Conservation (phyloP, 2,113 vertebrate genomes). For the Cynoglossus semilaevis region DNA sequence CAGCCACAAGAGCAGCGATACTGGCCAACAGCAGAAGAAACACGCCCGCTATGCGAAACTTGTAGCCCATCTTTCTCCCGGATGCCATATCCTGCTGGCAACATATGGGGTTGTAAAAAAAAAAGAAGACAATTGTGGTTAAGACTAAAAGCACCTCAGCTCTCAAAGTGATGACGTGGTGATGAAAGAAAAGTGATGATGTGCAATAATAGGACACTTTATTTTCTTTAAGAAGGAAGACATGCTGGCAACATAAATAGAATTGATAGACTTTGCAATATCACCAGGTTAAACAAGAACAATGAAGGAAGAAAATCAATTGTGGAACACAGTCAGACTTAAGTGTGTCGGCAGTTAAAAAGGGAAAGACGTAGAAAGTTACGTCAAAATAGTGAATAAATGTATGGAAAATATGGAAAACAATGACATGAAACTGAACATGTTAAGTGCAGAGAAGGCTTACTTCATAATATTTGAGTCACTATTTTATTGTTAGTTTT, state of each 20-base stretch:
- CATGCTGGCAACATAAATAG: not conserved
- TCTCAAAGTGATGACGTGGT: conserved; percentile 12
- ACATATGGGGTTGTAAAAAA: conserved; percentile 1
- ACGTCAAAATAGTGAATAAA: too few relatives aligned
- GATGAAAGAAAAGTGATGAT: conserved; percentile 22
- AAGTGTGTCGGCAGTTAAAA: not conserved
- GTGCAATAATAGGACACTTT: conserved; percentile 5
- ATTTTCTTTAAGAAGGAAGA: conserved; percentile 2
- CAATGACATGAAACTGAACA: too few relatives aligned
- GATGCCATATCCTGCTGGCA: conserved; percentile 72
- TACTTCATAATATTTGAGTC: too few relatives aligned
- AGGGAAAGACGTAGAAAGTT: too few relatives aligned
- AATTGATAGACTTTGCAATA: not conserved
- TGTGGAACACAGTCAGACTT: too few relatives aligned
- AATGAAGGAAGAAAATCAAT: not conserved
- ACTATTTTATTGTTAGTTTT: too few relatives aligned
- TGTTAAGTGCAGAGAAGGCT: too few relatives aligned
- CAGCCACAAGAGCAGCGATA: conserved; percentile 80
- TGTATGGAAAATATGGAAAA: too few relatives aligned
- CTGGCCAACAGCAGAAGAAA: conserved; percentile 81
- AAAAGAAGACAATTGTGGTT: not conserved
- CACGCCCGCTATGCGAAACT: conserved; percentile 73
- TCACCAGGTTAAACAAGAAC: not conserved
- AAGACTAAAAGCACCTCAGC: conserved; percentile 37
- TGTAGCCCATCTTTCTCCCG: conserved; percentile 68